Evolutionary conservation across 2,888 invertebrate species (phyloP).

Genomic region (Metalampra italica): DNA sequence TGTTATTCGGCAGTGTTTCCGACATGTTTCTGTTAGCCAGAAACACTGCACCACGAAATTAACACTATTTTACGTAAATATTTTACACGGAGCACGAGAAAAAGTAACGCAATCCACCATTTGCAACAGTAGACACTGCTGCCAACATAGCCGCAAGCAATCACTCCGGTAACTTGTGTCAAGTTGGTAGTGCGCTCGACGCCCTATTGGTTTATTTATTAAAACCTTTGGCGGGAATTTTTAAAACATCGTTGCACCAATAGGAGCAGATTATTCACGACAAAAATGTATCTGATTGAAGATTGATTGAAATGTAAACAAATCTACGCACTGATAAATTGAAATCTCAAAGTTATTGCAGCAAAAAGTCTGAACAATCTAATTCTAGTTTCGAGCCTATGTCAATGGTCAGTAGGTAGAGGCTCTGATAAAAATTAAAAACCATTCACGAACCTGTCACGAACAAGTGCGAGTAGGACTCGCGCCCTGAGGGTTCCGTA

Average conservation of each 20-base stretch:
- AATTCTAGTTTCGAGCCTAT: too few relatives aligned
- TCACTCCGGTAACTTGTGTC: constrained; percentile 55
- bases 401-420: too few relatives aligned
- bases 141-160: constrained; percentile 63
- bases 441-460: too few relatives aligned
- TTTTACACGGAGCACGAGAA: constrained; percentile 78
- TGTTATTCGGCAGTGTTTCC: constrained; percentile 78
- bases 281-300: constrained; percentile 3
- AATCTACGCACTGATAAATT: too few relatives aligned
- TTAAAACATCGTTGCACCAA: constrained; percentile 43
- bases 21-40: constrained; percentile 77
- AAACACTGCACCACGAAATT: constrained; percentile 74
- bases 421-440: too few relatives aligned
- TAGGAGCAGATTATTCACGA: constrained; percentile 5
- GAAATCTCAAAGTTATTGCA: too few relatives aligned
- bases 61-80: constrained; percentile 79
- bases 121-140: constrained; percentile 76
- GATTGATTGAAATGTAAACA: too few relatives aligned
- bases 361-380: too few relatives aligned
- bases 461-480: too few relatives aligned
- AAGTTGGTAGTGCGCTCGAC: constrained; percentile 47
- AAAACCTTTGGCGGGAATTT: constrained; percentile 44
- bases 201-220: constrained; percentile 64
- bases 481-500: too few relatives aligned
- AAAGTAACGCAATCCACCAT: constrained; percentile 79